Evolutionary conservation across 1,140 invertebrate genomes (phyloP), one percentile per base, ranked within the genome.

Genomic region (Brachionus plicatilis): DNA sequence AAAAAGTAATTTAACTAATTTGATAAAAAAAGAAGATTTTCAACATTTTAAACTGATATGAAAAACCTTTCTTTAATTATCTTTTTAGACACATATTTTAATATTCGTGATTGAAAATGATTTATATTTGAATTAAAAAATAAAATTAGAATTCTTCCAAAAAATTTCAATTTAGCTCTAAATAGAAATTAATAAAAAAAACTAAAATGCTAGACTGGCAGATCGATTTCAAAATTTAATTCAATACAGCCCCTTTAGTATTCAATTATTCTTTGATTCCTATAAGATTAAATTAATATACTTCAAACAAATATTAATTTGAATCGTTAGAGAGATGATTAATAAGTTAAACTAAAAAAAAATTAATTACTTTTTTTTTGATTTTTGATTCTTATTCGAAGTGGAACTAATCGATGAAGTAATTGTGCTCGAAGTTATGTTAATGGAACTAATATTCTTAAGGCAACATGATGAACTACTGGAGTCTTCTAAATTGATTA

Each of bases 381-480:
- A 72, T 43, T 72, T 72, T 72, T 72, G 68, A 72, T 37, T 72
- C 33, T 72, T 72, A 43, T 72, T 72, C 17, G 68, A 72, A 72
- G 17, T 72, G 4, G 68, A 72, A 43, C 68, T 72, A 43, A 72
- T 72, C n/a, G 68, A 72, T 17, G 68, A 72, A 72, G 33, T 43
- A 72, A 72, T 72, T 72, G 68, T 72, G 20, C 68, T 72, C 1
- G 68, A 72, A 17, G 68, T 72, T 20, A 72, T 72, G 41, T 72
- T 72, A 17, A 72, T 72, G 17, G 37, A 72, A 33, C 68, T 43
- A n/a, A 37, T 72, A 43, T 72, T 72, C 9, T 72, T 72, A 20
- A 72, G 17, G 17, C 68, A 41, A 20, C 68, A 72, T 17, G 68
- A 72, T 17, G 37, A 72, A 43, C 68, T 72, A 41, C 68, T 72